phyloP scores from a whole-genome alignment of 1,140 invertebrate genomes.

The Trichonephila clavata region DNA sequence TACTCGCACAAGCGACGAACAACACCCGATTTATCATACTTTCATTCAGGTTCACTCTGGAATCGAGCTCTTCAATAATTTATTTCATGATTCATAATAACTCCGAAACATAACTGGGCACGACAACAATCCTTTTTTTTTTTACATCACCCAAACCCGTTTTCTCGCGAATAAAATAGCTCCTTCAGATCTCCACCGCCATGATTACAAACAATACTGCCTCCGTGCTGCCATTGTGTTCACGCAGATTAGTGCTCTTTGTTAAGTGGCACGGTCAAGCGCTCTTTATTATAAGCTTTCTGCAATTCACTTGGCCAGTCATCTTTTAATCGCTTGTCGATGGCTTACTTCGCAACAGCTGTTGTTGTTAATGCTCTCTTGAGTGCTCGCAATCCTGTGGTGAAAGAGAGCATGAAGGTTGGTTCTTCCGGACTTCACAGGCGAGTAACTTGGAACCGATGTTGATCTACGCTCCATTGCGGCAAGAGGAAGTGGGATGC shows the following conservation, averaged over 20 bases:
- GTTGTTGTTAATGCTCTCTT: neutral
- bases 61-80: too few species aligned
- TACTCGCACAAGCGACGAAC: too few species aligned
- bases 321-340: neutral
- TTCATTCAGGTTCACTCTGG: too few species aligned
- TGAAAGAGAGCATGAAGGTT: conserved; percentile 12
- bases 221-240: conserved; percentile 37
- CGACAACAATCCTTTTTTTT: too few species aligned
- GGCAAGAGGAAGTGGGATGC: neutral
- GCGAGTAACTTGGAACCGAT: neutral
- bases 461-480: neutral
- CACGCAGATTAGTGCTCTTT: neutral
- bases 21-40: too few species aligned
- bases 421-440: neutral
- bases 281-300: neutral
- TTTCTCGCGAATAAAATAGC: neutral
- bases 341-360: neutral
- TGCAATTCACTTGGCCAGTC: neutral
- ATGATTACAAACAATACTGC: conserved; percentile 12
- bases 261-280: neutral
- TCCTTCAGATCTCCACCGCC: neutral
- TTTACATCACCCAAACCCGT: neutral
- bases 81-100: too few species aligned
- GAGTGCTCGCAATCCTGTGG: neutral
- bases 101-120: too few species aligned